Evolutionary conservation across 2,888 invertebrate species (phyloP), one percentile per base, ranked within the genome.

Genomic region (Dicycla oo): DNA sequence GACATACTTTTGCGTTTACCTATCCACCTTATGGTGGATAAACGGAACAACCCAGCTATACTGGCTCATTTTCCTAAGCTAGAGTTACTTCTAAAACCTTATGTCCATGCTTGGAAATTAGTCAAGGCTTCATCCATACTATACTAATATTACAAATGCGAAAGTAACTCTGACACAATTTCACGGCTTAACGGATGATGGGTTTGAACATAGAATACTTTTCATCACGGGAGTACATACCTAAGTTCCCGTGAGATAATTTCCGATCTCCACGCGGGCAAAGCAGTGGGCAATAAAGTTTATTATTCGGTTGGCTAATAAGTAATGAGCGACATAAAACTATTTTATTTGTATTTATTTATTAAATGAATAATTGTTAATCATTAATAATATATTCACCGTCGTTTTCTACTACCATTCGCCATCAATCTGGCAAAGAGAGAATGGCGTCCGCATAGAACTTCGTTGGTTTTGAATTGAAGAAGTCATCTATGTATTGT

Each of bases 111-210:
- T 34, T 34, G 6, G 30, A 30, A 20, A 61, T 30, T 8, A 61
- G 15, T 11, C 3, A 26, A 20, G 26, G 6, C 10, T 88, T 5
- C 13, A 23, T 5, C 51, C 13, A 15, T 23, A 23, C 6, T 13
- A 34, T 51, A 51, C 51, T 23, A 0, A 23, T 51, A 51, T 11
- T 23, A 13, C 5, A 51, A 49, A n/a, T 49, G 10, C n/a, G 49
- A n/a, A 23, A 49, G 11, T n/a, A 11, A 11, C 2, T n/a, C n/a
- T 49, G 20, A 0, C n/a, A 45, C 18, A 5, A 11, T 23, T 23
- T 23, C 1, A 23, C 51, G 6, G 51, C 11, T n/a, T n/a, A 10
- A 47, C 49, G 11, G 49, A 5, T 49, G n/a, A 49, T n/a, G 49
- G n/a, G 10, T 49, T 49, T n/a, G 49, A n/a, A 49, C 2, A 49